Evolutionary conservation across 1,140 invertebrate genomes (phyloP).

Genomic region (Metaphire vulgaris): DNA sequence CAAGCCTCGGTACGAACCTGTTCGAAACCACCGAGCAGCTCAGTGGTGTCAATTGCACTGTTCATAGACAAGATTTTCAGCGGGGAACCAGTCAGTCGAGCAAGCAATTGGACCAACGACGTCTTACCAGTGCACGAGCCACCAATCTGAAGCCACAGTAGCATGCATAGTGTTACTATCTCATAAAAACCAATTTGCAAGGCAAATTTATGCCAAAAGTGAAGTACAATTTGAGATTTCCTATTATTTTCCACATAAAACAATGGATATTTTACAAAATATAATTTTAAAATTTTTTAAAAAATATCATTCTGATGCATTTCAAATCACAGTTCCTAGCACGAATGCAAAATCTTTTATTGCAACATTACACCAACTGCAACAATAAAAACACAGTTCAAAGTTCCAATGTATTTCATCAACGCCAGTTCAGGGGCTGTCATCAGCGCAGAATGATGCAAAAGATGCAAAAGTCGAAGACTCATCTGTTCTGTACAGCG

Average conservation of each 20-base stretch:
- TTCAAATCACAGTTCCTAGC: no score
- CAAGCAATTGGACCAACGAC: constrained; percentile 67
- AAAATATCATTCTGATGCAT: no score
- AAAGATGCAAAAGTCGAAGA: constrained; percentile 31
- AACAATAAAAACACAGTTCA: constrained; percentile 88
- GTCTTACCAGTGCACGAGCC: constrained; percentile 73
- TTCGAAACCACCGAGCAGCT: constrained; percentile 91
- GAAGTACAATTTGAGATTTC: no score
- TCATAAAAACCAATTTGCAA: constrained; percentile 30
- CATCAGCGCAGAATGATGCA: constrained; percentile 53
- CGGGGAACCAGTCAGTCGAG: constrained; percentile 64
- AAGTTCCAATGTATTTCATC: constrained; percentile 70
- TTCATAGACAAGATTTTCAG: constrained; percentile 69
- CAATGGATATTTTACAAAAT: no score
- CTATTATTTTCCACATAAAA: no score
- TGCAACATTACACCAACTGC: no score
- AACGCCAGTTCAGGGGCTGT: no score
- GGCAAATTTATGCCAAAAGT: no score
- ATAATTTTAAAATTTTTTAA: no score
- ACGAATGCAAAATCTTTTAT: no score
- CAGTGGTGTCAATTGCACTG: constrained; percentile 87
- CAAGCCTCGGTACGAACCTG: no score
- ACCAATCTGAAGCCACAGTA: constrained; percentile 62
- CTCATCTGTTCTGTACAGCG: background rate
- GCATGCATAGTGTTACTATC: no score